These are phyloP conservation scores for Geopemphigus sp. DNA, from an alignment of 1,140 invertebrate species.

Conservation along the genomic window DNA sequence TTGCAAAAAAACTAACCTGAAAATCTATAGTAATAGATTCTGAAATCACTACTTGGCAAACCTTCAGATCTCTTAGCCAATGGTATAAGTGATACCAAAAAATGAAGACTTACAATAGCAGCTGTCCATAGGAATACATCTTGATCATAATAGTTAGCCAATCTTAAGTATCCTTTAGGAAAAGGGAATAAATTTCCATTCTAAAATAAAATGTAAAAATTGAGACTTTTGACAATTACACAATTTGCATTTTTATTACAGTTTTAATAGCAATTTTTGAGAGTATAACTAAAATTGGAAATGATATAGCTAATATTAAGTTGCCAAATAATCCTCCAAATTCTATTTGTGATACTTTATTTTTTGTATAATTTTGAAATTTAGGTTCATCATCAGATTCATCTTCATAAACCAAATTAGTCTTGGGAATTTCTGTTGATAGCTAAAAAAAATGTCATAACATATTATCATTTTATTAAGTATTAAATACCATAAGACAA, in stretches of 20 bases:
- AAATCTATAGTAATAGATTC: not conserved
- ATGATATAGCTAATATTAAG: not conserved
- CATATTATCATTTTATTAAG: not conserved
- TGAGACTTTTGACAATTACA: not conserved
- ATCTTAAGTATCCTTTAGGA: conserved; percentile 31
- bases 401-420: not conserved
- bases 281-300: not conserved
- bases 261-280: conserved; percentile 24
- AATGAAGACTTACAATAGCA: not conserved
- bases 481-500: not conserved
- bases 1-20: conserved; percentile 18
- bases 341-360: not conserved
- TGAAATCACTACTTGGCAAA: not conserved
- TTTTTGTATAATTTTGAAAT: not conserved
- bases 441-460: not conserved
- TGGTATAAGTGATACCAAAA: conserved; percentile 18
- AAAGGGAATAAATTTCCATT: conserved; percentile 41
- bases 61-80: conserved; percentile 1
- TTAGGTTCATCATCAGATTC: not conserved
- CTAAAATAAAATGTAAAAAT: not conserved
- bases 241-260: not conserved
- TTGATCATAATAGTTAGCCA: conserved; percentile 31
- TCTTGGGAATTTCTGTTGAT: not conserved
- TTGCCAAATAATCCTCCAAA: conserved; percentile 22
- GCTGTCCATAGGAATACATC: conserved; percentile 15